Conservation (phyloP, 2,797 vertebrate genomes). For the Gallinago solitaria region DNA sequence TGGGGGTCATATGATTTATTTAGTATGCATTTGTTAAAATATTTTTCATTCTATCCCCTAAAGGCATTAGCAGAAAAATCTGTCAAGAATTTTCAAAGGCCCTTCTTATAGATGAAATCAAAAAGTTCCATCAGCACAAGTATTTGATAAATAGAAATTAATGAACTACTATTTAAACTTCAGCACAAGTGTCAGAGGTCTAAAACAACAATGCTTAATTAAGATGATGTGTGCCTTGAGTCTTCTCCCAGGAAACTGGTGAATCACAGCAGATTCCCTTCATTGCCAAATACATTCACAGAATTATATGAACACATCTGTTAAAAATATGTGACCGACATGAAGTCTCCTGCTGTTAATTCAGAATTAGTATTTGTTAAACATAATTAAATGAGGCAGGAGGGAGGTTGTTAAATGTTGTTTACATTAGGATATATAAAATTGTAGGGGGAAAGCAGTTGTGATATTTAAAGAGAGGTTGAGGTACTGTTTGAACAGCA, state of each 20-base stretch:
- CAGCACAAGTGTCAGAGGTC: background rate
- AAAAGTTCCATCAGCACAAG: background rate
- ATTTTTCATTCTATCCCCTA: background rate
- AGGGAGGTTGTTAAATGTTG: background rate
- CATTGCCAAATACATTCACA: background rate
- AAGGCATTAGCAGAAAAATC: background rate
- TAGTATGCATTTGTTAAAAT: background rate
- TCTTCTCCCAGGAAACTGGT: background rate
- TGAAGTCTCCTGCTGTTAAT: constrained; percentile 24
- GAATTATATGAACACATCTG: background rate
- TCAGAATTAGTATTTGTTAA: constrained; percentile 31
- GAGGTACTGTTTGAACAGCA: background rate
- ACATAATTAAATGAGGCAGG: constrained; percentile 12
- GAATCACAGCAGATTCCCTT: background rate
- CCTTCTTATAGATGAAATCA: background rate
- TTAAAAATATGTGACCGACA: background rate
- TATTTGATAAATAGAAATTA: background rate
- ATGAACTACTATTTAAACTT: constrained; percentile 11
- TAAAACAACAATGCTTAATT: constrained; percentile 20
- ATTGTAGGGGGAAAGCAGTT: background rate
- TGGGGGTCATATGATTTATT: background rate
- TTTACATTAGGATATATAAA: background rate
- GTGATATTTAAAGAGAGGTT: background rate
- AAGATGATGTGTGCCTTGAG: background rate
- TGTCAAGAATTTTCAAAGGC: background rate